Evolutionary conservation across 2,797 vertebrate species (phyloP), one percentile per base, ranked within the genome.

Genomic region (Agapornis canus): DNA sequence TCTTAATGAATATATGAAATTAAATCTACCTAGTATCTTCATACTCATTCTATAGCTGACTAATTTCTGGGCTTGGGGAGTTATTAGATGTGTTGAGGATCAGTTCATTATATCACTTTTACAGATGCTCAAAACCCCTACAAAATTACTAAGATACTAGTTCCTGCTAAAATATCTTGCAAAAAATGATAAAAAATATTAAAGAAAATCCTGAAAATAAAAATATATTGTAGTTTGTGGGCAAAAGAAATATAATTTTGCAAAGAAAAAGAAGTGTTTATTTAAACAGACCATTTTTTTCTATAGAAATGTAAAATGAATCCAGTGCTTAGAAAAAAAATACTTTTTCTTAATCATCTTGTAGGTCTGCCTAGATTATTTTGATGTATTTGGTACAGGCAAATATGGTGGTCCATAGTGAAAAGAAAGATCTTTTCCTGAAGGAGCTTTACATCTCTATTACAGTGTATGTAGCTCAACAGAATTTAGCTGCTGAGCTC

Each of bases 1-100:
- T 94, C 43, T 76, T 68, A 85, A 29, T 65, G 5, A 79, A 60
- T 63, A 69, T 61, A 61, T 54, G 39, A 64, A 88, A 29, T 82
- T 90, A 57, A 89, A n/a, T 71, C 47, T 63, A 45, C 29, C 23
- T 57, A 47, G 15, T 22, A 43, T n/a, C 51, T 83, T 86, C 51
- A 56, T 51, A 47, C 4, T 81, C 11, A 64, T 84, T 43, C 65
- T 75, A 15, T 43, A 68, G 73, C 26, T 86, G 72, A 61, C 26
- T 92, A 72, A 57, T 52, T 85, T 66, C 54, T 82, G 26, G n/a
- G 17, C 25, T 90, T 77, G 39, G 17, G 61, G 31, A 89, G 29
- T 76, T 78, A 42, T n/a, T 78, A n/a, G 18, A 16, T 89, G 15
- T 52, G 21, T 71, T 69, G 68, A 82, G 11, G 59, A 66, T 80